These are phyloP conservation scores for Tretioscincus oriximinensis DNA, from an alignment of 2,113 vertebrate species.

Conservation along the genomic window DNA sequence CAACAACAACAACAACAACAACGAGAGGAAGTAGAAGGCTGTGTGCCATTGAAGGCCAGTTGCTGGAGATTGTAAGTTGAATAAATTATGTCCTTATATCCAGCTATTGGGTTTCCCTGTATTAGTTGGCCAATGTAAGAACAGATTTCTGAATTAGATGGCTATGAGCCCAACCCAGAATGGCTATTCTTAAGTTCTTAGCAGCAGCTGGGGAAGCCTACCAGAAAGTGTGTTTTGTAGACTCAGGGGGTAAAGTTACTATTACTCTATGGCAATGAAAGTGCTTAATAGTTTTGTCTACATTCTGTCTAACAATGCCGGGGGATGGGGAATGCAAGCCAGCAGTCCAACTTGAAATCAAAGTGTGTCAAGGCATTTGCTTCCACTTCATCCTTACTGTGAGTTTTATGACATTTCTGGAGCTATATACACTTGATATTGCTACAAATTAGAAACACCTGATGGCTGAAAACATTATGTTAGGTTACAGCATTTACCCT, in stretches of 20 bases:
- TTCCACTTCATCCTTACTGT: background rate
- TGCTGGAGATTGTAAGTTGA: too few species aligned
- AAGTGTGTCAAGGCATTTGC: background rate
- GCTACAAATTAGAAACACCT: conserved; percentile 32
- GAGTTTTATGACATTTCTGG: conserved; percentile 5
- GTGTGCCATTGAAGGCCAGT: too few species aligned
- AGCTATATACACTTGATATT: conserved; percentile 1
- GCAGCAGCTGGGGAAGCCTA: too few species aligned
- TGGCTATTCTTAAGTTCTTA: too few species aligned
- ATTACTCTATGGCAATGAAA: background rate
- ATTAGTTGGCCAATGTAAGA: too few species aligned
- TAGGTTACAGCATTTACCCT: conserved; percentile 9
- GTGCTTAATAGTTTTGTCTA: background rate
- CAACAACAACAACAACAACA: too few species aligned
- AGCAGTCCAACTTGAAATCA: background rate
- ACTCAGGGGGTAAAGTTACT: background rate
- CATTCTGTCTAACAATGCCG: background rate
- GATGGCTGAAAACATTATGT: background rate
- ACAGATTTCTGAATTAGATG: too few species aligned
- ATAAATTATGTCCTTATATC: too few species aligned
- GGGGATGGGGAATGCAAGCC: background rate
- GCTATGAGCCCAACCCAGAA: too few species aligned
- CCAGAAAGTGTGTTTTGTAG: background rate
- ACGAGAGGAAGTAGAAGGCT: too few species aligned
- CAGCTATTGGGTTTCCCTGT: too few species aligned